phyloP scores from a whole-genome alignment of 1,140 invertebrate genomes.

The Temnothorax curvispinosus region DNA sequence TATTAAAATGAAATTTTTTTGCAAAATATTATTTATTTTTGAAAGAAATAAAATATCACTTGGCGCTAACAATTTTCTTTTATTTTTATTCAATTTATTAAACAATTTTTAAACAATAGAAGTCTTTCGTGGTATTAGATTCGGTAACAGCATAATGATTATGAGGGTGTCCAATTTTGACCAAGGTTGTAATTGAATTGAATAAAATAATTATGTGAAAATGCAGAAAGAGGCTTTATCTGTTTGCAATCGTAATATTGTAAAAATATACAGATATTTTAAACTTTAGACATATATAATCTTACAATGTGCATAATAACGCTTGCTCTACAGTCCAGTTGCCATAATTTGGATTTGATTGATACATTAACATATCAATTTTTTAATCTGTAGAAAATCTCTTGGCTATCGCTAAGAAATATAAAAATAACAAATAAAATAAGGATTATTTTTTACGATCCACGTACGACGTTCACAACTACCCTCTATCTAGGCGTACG shows the following conservation, averaged over 20 bases:
- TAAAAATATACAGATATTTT: too few species aligned
- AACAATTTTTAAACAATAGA: too few species aligned
- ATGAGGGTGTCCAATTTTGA: too few species aligned
- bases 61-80: too few species aligned
- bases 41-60: too few species aligned
- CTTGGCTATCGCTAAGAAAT: not conserved
- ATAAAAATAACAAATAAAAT: too few species aligned
- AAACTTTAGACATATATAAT: not conserved
- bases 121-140: too few species aligned
- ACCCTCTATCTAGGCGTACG: not conserved
- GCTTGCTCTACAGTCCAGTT: not conserved
- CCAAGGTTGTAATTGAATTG: not conserved
- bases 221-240: not conserved
- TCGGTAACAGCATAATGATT: too few species aligned
- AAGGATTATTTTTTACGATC: not conserved
- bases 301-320: not conserved
- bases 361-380: not conserved
- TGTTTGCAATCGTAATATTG: not conserved
- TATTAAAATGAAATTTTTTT: too few species aligned
- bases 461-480: not conserved
- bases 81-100: too few species aligned
- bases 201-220: not conserved
- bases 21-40: too few species aligned
- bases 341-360: not conserved
- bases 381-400: not conserved